phyloP scores from a whole-genome alignment of 92 coral and sea anemone genomes.

The Pocillopora grandis region DNA sequence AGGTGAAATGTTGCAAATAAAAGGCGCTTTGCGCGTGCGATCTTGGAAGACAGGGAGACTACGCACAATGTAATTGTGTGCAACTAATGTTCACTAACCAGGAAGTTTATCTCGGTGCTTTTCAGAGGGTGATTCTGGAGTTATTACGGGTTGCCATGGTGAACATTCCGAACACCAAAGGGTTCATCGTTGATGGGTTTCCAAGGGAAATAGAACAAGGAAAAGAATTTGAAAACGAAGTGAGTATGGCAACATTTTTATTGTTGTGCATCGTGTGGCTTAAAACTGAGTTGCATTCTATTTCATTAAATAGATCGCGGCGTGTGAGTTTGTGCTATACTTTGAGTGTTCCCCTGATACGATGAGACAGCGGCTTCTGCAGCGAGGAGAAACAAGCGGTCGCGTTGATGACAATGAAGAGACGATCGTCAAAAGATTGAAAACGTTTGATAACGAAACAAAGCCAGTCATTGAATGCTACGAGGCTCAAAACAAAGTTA shows the following conservation, averaged over 20 bases:
- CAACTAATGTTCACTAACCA: background rate
- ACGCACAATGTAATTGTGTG: background rate
- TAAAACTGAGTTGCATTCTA: background rate
- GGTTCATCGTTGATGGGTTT: slow-evolving; percentile 93
- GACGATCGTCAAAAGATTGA: slow-evolving; percentile 80
- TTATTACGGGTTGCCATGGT: slow-evolving; percentile 89
- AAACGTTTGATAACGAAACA: slow-evolving; percentile 80
- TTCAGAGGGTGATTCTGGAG: slow-evolving; percentile 81
- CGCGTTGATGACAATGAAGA: slow-evolving; percentile 94
- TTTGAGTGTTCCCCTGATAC: slow-evolving; percentile 87
- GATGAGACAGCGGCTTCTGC: slow-evolving; percentile 78
- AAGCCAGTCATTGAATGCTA: slow-evolving; percentile 81
- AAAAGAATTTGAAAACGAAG: slow-evolving; percentile 93
- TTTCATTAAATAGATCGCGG: slow-evolving; percentile 68
- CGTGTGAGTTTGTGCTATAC: slow-evolving; percentile 80
- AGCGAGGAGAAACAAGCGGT: slow-evolving; percentile 86
- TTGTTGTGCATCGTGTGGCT: background rate
- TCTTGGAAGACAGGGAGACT: background rate
- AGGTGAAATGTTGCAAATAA: background rate
- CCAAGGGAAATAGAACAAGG: slow-evolving; percentile 95
- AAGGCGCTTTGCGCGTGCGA: background rate
- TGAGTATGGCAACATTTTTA: slow-evolving; percentile 8
- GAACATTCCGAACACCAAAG: slow-evolving; percentile 83
- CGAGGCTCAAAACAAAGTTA: slow-evolving; percentile 82
- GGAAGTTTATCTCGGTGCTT: too few relatives aligned